These are phyloP conservation scores for Albula goreensis DNA, from an alignment of 2,113 vertebrate species.

Conservation along the genomic window DNA sequence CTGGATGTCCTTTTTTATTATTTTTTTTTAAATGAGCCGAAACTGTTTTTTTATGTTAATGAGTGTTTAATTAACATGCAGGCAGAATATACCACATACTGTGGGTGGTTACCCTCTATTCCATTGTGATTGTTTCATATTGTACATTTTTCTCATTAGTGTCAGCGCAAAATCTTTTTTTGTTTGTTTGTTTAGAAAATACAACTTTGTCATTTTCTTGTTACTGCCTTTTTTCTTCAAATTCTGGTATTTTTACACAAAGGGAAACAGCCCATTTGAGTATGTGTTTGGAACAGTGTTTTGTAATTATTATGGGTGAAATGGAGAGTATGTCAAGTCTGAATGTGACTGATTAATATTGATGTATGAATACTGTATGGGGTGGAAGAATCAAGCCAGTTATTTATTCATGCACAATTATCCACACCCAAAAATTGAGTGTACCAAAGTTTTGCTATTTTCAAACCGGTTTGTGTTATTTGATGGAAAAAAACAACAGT, in stretches of 20 bases:
- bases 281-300: background rate
- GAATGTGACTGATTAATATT: conserved; percentile 13
- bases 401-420: conserved; percentile 16
- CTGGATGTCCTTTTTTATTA: background rate
- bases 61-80: background rate
- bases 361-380: conserved; percentile 2
- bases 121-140: background rate
- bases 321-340: background rate
- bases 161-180: background rate
- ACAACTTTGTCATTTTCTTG: background rate
- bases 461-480: background rate
- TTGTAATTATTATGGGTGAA: conserved; percentile 3
- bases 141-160: background rate
- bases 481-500: background rate
- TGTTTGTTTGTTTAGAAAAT: background rate
- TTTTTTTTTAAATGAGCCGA: background rate
- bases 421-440: background rate
- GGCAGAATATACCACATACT: background rate
- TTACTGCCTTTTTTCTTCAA: background rate
- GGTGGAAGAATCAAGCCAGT: background rate
- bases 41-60: background rate
- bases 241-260: background rate
- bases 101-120: background rate
- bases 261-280: background rate
- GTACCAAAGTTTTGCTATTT: conserved; percentile 1